phyloP scores from a whole-genome alignment of 2,113 vertebrate genomes.

The Tachysurus fulvidraco region DNA sequence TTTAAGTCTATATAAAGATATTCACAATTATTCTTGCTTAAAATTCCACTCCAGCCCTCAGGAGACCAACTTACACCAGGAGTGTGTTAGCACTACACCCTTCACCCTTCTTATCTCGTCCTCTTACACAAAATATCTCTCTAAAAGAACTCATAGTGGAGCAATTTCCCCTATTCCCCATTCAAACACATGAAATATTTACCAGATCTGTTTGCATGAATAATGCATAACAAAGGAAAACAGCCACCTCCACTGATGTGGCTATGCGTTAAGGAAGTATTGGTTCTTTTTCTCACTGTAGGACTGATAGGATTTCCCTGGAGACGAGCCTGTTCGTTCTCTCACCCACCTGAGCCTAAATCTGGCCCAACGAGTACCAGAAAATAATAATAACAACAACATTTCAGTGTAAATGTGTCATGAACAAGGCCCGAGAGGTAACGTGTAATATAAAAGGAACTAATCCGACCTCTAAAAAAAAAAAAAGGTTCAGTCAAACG shows the following conservation, averaged over 20 bases:
- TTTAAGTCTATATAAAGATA: conserved; percentile 39
- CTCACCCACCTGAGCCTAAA: conserved; percentile 41
- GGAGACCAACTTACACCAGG: conserved; percentile 27
- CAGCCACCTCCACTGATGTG: conserved; percentile 41
- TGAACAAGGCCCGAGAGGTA: not conserved
- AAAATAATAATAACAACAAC: not conserved
- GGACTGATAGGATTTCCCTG: conserved; percentile 33
- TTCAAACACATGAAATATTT: conserved; percentile 55
- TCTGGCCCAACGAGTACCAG: conserved; percentile 15
- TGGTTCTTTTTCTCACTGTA: conserved; percentile 52
- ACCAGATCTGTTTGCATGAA: conserved; percentile 46
- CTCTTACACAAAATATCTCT: conserved; percentile 49
- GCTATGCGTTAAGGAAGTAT: conserved; percentile 43
- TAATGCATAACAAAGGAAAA: conserved; percentile 51
- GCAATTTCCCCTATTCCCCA: conserved; percentile 47
- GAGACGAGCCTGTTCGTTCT: conserved; percentile 37
- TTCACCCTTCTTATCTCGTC: not conserved
- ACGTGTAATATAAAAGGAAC: conserved; percentile 22
- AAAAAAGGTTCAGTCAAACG: conserved; percentile 5
- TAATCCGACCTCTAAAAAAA: not conserved
- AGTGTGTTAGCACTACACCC: conserved; percentile 21
- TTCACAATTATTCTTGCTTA: conserved; percentile 48
- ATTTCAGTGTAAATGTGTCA: conserved; percentile 24
- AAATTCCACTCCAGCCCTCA: conserved; percentile 39
- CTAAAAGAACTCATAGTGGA: conserved; percentile 48